Evolutionary conservation across 2,797 vertebrate genomes (phyloP).

Genomic region (Catamblyrhynchus diadema): DNA sequence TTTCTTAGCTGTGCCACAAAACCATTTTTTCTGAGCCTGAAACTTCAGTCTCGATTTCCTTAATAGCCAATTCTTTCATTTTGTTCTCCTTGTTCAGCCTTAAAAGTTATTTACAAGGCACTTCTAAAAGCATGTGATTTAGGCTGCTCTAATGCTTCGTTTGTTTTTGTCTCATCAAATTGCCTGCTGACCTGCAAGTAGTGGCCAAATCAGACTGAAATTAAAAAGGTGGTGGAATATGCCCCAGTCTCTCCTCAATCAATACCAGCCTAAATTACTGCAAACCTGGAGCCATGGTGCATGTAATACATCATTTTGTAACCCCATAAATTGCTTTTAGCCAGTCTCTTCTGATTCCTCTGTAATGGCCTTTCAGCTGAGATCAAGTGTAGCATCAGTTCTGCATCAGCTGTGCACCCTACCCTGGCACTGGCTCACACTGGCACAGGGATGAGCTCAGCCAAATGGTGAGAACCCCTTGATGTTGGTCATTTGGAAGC

Average conservation of each 20-base stretch:
- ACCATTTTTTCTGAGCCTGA: constrained; percentile 22
- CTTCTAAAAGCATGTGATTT: constrained; percentile 48
- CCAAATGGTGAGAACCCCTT: not conserved
- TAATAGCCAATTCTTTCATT: constrained; percentile 51
- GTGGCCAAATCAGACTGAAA: constrained; percentile 55
- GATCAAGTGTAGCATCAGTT: constrained; percentile 31
- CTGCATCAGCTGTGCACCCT: not conserved
- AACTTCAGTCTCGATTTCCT: constrained; percentile 27
- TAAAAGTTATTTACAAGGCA: constrained; percentile 59
- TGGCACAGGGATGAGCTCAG: not conserved
- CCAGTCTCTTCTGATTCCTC: constrained; percentile 47
- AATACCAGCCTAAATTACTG: constrained; percentile 64
- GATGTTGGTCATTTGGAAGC: not conserved
- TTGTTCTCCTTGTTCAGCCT: constrained; percentile 31
- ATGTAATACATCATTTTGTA: constrained; percentile 69
- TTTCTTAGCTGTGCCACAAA: not conserved
- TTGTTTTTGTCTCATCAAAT: constrained; percentile 62
- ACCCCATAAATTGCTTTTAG: constrained; percentile 59
- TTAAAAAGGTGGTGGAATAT: constrained; percentile 66
- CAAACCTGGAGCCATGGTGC: constrained; percentile 55
- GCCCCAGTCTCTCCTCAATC: constrained; percentile 55
- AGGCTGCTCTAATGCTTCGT: constrained; percentile 48
- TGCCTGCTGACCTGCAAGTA: constrained; percentile 55
- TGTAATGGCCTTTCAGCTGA: constrained; percentile 50
- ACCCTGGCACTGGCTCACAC: fast-evolving